Evolutionary conservation across 53 echinoderm and acorn worm species (phyloP).

Genomic region (Glandiceps talaboti): DNA sequence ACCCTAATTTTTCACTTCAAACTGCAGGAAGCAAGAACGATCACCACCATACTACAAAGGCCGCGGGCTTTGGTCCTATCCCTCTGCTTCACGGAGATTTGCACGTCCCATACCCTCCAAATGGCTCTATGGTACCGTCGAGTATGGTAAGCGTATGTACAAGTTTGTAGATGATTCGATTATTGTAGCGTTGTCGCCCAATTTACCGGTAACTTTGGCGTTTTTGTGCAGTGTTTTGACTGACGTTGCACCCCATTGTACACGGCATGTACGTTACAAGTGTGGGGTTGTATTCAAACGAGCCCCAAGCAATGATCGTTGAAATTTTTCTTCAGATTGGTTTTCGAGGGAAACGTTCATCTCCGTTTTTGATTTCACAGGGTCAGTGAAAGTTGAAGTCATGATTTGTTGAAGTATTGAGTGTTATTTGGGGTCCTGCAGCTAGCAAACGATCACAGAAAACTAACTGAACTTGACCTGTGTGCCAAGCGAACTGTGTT

Average conservation of each 20-base stretch:
- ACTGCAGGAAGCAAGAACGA: background rate
- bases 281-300: background rate
- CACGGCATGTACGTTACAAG: background rate
- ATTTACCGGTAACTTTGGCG: background rate
- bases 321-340: background rate
- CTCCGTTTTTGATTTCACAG: background rate
- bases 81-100: background rate
- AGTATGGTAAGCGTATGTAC: conserved; percentile 47
- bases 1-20: background rate
- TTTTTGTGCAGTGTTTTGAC: background rate
- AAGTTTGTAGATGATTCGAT: background rate
- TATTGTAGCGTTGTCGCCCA: background rate
- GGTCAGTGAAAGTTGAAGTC: background rate
- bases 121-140: conserved; percentile 76
- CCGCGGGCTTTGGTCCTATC: background rate
- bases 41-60: background rate
- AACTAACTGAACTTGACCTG: background rate
- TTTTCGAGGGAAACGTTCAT: background rate
- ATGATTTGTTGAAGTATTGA: background rate
- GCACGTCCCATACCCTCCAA: conserved; percentile 37
- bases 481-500: background rate
- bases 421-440: background rate
- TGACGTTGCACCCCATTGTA: conserved; percentile 1
- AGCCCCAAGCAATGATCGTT: background rate
- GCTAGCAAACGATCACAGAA: background rate